A percentile compares a stretch with the other conserved stretches of the same genome.
Conservation (phyloP, 2,797 vertebrate species). For the Eulemur mongoz region DNA sequence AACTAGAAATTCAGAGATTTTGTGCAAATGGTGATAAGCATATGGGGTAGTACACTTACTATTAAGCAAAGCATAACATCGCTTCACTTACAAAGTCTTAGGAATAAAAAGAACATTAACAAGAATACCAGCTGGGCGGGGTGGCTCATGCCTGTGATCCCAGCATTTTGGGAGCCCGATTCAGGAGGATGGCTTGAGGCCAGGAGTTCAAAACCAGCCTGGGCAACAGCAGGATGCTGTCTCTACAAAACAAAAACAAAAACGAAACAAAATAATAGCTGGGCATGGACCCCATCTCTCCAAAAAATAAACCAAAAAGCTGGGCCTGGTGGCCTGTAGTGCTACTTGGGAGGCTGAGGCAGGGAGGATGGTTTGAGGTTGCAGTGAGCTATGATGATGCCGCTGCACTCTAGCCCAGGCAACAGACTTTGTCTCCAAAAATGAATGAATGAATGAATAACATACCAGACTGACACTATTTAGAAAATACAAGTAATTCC, state of each 20-base stretch:
- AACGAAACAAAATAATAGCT: not conserved
- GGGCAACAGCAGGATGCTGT: not conserved
- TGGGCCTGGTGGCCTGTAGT: not conserved
- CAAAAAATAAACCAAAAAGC: not conserved
- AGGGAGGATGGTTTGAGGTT: not conserved
- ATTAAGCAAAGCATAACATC: not conserved
- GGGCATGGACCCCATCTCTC: too few species aligned
- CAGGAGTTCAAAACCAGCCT: not conserved
- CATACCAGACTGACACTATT: not conserved
- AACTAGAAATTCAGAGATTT: constrained; percentile 20
- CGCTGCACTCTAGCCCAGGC: not conserved
- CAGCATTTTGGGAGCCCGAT: not conserved
- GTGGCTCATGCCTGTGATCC: too few species aligned
- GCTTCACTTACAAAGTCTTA: not conserved
- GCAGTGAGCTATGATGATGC: not conserved
- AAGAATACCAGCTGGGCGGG: not conserved
- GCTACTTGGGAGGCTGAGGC: not conserved
- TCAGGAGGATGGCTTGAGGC: not conserved
- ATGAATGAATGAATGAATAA: not conserved
- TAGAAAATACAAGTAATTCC: not conserved
- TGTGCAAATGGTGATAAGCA: not conserved
- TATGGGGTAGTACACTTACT: not conserved
- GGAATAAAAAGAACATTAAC: not conserved
- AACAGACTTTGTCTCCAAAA: not conserved
- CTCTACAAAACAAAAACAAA: not conserved